These are phyloP conservation scores for Rostratula benghalensis DNA, from an alignment of 2,113 vertebrate genomes.

Conservation along the genomic window DNA sequence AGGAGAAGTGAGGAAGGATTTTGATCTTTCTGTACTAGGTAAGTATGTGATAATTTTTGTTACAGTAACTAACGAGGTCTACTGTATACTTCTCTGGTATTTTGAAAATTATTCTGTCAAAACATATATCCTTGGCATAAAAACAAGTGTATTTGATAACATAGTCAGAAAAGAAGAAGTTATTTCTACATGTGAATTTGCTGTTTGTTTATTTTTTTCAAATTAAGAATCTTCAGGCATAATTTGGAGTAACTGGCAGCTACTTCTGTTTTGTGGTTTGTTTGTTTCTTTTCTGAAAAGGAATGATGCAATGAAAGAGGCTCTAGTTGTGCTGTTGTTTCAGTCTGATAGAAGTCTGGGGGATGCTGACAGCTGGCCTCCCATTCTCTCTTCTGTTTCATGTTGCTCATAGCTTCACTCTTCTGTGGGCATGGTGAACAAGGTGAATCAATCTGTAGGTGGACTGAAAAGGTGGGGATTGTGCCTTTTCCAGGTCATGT, in stretches of 20 bases:
- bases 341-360: background rate
- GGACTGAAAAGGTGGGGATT: background rate
- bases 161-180: background rate
- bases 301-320: too few species aligned
- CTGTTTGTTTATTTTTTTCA: background rate
- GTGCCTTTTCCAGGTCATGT: background rate
- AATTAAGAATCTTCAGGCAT: background rate
- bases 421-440: background rate
- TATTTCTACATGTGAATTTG: background rate
- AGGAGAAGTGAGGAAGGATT: conserved; percentile 87
- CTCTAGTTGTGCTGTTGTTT: background rate
- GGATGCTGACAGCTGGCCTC: background rate
- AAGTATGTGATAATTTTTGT: background rate
- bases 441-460: background rate
- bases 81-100: background rate
- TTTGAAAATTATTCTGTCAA: background rate
- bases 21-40: conserved; percentile 88
- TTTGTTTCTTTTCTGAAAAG: background rate
- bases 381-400: background rate
- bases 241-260: background rate
- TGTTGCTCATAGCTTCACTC: background rate
- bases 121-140: accelerated
- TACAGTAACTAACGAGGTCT: background rate
- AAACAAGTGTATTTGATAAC: background rate
- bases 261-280: background rate